These are phyloP conservation scores for Branchipolynoe longqiensis DNA, from an alignment of 2,888 invertebrate species.

Conservation along the genomic window DNA sequence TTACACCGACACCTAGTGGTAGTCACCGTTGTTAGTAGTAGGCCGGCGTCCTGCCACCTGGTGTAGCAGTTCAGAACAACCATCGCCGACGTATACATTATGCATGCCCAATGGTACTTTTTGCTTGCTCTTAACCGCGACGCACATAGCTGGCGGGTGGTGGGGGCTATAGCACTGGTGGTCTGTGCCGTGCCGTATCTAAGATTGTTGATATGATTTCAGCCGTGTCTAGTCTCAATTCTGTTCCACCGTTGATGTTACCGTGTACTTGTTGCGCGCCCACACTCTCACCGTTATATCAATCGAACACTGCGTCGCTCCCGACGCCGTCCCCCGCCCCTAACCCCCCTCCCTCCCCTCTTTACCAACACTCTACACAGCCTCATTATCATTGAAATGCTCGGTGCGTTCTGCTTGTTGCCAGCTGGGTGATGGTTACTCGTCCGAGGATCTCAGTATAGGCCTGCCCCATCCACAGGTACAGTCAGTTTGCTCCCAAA, in stretches of 20 bases:
- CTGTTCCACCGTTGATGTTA: no score
- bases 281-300: no score
- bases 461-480: conserved; percentile 46
- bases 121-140: conserved; percentile 15
- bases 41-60: conserved; percentile 6
- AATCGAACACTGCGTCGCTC: no score
- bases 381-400: no score
- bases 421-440: conserved; percentile 58
- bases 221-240: no score
- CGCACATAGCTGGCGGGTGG: neutral
- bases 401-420: conserved; percentile 28
- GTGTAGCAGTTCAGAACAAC: conserved; percentile 8
- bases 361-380: neutral
- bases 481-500: no score
- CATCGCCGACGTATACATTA: neutral
- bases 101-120: neutral
- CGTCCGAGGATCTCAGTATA: conserved; percentile 50
- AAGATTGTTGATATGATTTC: no score
- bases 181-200: neutral
- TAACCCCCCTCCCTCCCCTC: neutral
- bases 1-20: conserved; percentile 40
- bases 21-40: conserved; percentile 20
- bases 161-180: conserved; percentile 24
- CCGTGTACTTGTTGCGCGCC: no score
- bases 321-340: neutral